Evolutionary conservation across 2,113 vertebrate genomes (phyloP).

Genomic region (Telmatochromis brichardi): DNA sequence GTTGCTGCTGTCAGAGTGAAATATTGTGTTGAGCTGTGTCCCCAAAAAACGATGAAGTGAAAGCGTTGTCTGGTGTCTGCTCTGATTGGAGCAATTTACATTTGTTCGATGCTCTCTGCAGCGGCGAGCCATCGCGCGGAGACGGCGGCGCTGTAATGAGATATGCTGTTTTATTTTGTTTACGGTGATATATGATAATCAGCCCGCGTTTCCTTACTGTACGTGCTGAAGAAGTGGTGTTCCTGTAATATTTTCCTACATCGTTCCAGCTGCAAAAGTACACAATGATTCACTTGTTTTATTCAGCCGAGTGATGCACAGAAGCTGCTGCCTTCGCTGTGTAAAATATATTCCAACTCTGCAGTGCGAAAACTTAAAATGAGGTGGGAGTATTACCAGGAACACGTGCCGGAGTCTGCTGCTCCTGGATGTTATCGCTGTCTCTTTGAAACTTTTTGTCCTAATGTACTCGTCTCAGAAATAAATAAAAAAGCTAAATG

Average conservation of each 20-base stretch:
- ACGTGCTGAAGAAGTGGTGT: not conserved
- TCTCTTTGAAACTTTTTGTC: not conserved
- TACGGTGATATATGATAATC: constrained; percentile 15
- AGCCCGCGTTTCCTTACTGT: not conserved
- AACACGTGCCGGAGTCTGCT: not conserved
- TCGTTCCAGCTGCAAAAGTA: not conserved
- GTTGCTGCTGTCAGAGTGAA: constrained; percentile 39
- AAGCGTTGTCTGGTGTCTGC: not conserved
- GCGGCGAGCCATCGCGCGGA: not conserved
- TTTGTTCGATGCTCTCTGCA: not conserved
- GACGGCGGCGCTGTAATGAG: not conserved
- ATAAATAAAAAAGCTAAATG: not conserved
- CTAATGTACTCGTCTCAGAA: not conserved
- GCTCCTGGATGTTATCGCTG: not conserved
- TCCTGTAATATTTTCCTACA: not conserved
- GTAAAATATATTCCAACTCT: not conserved
- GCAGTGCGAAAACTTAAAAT: not conserved
- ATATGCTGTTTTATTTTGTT: constrained; percentile 4
- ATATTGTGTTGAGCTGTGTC: constrained; percentile 1
- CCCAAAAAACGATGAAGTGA: constrained; percentile 1
- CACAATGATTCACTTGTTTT: not conserved
- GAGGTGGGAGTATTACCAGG: not conserved
- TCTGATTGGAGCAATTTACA: constrained; percentile 10
- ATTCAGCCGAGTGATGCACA: not conserved
- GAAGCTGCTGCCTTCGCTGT: not conserved